Evolutionary conservation across 2,888 invertebrate genomes (phyloP), one percentile per base, ranked within the genome.

Genomic region (Temnothorax ravouxi): DNA sequence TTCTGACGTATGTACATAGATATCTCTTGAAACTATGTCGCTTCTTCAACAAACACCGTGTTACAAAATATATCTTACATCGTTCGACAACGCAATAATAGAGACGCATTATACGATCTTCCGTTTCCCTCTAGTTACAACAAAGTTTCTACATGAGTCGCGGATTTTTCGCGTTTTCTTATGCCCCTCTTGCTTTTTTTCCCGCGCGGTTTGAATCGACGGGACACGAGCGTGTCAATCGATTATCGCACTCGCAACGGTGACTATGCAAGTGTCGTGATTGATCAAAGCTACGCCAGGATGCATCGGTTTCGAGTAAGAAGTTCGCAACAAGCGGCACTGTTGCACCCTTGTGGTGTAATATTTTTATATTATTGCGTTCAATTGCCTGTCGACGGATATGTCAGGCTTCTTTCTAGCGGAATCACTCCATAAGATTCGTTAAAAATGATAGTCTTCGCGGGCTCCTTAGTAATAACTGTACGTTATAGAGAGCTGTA

Each of bases 201-300:
- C 41, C 47, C n/a, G n/a, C n/a, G n/a, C n/a, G 47, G 18, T 59
- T 80, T 8, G 59, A 80, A 80, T 80, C 71, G 76, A 50, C 67
- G 83, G 71, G 64, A 66, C 77, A 84, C 67, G 72, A 79, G 83
- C 54, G 80, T 83, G 75, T 80, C 86, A 84, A 88, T 86, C 83
- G 84, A 88, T 87, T 88, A 84, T 75, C 62, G 83, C 25, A 64
- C 75, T 74, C 76, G 82, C 76, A 74, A 82, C 66, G 69, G 25
- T 85, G 81, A 87, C 81, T 64, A 38, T 62, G 86, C 87, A 71
- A 38, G 75, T 59, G 56, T 74, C 67, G 54, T 82, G 87, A 86
- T 86, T 84, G 82, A 29, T 86, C 67, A 77, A 66, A 84, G 61
- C 50, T 64, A 44, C 50, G 52, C 67, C 67, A 47, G 76, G 82